These are phyloP conservation scores for Agrotis segetum DNA, from an alignment of 2,888 invertebrate species.

Conservation along the genomic window DNA sequence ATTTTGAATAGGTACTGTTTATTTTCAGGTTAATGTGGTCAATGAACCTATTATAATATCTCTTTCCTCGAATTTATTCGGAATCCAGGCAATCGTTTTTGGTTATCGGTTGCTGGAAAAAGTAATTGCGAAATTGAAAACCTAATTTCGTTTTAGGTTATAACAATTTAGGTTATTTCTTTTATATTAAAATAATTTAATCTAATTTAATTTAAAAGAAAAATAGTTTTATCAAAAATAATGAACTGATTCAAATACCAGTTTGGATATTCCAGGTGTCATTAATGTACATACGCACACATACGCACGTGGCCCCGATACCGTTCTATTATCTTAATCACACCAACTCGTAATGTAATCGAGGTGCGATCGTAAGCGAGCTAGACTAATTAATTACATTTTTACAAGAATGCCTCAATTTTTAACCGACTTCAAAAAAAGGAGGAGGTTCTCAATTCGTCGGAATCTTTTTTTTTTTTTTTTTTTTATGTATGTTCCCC, in stretches of 20 bases:
- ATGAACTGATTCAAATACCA: too few relatives aligned
- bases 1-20: too few relatives aligned
- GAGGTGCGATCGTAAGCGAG: conserved; percentile 39
- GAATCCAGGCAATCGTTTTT: neutral
- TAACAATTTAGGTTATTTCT: too few relatives aligned
- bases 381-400: conserved; percentile 58
- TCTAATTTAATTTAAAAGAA: too few relatives aligned
- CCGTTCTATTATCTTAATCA: conserved; percentile 42
- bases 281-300: conserved; percentile 5
- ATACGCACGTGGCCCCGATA: conserved; percentile 3
- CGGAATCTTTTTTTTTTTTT: too few relatives aligned
- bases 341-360: conserved; percentile 27
- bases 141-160: neutral
- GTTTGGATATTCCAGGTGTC: conserved; percentile 13
- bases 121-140: neutral
- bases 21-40: too few relatives aligned
- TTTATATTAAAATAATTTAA: neutral
- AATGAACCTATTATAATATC: too few relatives aligned
- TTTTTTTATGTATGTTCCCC: too few relatives aligned
- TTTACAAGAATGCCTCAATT: conserved; percentile 38
- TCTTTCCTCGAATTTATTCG: too few relatives aligned
- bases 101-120: neutral
- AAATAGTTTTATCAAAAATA: neutral
- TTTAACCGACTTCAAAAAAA: too few relatives aligned
- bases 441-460: too few relatives aligned